Evolutionary conservation across 23 tunicate genomes (phyloP).

Genomic region (Diplosoma virens): DNA sequence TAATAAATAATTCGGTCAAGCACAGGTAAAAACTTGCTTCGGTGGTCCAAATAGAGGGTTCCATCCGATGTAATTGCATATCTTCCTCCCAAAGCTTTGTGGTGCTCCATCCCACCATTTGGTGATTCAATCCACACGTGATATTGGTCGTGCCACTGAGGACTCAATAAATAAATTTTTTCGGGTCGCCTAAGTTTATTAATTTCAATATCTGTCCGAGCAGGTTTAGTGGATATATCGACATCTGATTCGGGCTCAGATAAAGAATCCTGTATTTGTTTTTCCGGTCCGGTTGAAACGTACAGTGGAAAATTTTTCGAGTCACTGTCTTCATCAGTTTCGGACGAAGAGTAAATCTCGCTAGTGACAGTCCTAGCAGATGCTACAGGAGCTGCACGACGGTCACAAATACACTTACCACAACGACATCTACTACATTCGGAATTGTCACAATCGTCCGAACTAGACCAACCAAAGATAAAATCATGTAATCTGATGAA

Average conservation of each 20-base stretch:
- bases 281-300: too few species aligned
- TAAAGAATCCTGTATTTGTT: slow-evolving; percentile 77
- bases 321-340: too few species aligned
- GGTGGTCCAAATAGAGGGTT: not conserved
- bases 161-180: slow-evolving; percentile 57
- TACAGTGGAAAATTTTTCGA: too few species aligned
- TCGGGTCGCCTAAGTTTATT: slow-evolving; percentile 45
- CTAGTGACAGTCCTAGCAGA: too few species aligned
- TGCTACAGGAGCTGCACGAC: too few species aligned
- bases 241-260: slow-evolving; percentile 83
- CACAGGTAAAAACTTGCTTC: too few species aligned
- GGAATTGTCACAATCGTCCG: too few species aligned
- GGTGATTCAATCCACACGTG: slow-evolving; percentile 64
- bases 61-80: slow-evolving; percentile 3
- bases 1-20: not conserved
- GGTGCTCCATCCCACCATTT: slow-evolving; percentile 65
- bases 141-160: slow-evolving; percentile 65
- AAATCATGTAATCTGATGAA: too few species aligned
- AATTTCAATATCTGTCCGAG: slow-evolving; percentile 57
- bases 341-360: too few species aligned
- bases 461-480: too few species aligned
- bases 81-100: slow-evolving; percentile 24
- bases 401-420: too few species aligned
- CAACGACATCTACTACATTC: too few species aligned
- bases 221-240: slow-evolving; percentile 58